Evolutionary conservation across 2,888 invertebrate genomes (phyloP), one percentile per base, ranked within the genome.

Genomic region (Eilema caniola): DNA sequence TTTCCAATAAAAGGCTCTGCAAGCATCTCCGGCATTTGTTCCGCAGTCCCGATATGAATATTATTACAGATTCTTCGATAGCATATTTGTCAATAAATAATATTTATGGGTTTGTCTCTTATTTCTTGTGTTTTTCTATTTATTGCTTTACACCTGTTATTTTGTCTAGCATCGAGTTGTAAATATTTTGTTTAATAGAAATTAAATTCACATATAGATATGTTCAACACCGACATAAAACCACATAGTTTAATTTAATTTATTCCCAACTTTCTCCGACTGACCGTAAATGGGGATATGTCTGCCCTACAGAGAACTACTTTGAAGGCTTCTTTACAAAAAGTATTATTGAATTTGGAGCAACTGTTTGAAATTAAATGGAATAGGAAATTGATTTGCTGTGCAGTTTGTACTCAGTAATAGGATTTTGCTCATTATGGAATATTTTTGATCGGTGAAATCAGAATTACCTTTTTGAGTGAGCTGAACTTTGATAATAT

Each of bases 51-150:
- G 71, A 77, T 80, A 77, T 82, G 74, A 80, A 80, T 80, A 80
- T 77, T 79, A 82, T 82, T 80, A 72, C 80, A 79, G 65, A 69
- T 82, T 80, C 74, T 70, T 79, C 20, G 62, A 47, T 66, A 31
- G 62, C 47, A 70, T 77, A 74, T 77, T 71, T 79, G 65, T 71
- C 64, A 69, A 61, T 61, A 20, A 28, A 41, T 41, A 20, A 62
- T 62, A 68, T 57, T 62, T 62, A 63, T 59, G 23, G 10, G 31
- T 77, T 60, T 67, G 59, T 62, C 59, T 70, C 66, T 65, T 66
- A 47, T 62, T n/a, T 24, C 24, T 47, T 74, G 16, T 25, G 28
- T 47, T 47, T 20, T 12, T 37, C 11, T 41, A 24, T 11, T 41
- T 33, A 8, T 33, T 3, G 12, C 11, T 41, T 41, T 25, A 14